Percentiles rank a stretch among this genome's conserved stretches.
Evolutionary conservation across 1,140 invertebrate species (phyloP).

Genomic region (Drosophila nasuta): DNA sequence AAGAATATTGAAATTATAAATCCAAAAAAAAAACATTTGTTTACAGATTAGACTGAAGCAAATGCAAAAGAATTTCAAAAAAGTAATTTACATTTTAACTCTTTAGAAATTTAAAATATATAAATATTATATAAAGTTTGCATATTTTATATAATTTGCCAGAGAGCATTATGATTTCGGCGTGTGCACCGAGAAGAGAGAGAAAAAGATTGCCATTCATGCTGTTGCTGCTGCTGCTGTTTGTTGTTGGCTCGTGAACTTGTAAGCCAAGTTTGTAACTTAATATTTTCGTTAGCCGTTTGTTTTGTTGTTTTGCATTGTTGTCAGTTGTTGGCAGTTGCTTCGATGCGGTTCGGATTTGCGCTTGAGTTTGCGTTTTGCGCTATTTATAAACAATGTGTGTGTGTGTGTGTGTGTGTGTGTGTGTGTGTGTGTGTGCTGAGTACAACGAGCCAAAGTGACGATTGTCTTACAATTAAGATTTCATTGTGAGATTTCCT

Average conservation of each 20-base stretch:
- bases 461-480: constrained; percentile 79
- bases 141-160: background rate
- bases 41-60: too few species aligned
- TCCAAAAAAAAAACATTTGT: too few species aligned
- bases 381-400: constrained; percentile 73
- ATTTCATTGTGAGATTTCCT: constrained; percentile 75
- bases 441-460: constrained; percentile 22
- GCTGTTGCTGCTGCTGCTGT: constrained; percentile 2
- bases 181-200: background rate
- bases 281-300: constrained; percentile 47
- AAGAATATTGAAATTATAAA: too few species aligned
- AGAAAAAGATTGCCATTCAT: constrained; percentile 20
- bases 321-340: constrained; percentile 32
- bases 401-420: background rate
- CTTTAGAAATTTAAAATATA: background rate
- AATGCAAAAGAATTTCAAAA: too few species aligned
- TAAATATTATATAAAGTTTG: background rate
- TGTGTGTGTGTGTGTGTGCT: constrained; percentile 22
- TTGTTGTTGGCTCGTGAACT: constrained; percentile 69
- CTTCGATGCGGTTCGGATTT: constrained; percentile 14
- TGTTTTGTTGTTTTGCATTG: constrained; percentile 50
- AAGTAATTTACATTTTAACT: too few species aligned
- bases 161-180: constrained; percentile 38
- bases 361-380: constrained; percentile 52
- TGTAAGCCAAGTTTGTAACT: constrained; percentile 74